Base-by-base conservation (phyloP, 2,888 invertebrate genomes). In the Lamellibrachia columna region DNA sequence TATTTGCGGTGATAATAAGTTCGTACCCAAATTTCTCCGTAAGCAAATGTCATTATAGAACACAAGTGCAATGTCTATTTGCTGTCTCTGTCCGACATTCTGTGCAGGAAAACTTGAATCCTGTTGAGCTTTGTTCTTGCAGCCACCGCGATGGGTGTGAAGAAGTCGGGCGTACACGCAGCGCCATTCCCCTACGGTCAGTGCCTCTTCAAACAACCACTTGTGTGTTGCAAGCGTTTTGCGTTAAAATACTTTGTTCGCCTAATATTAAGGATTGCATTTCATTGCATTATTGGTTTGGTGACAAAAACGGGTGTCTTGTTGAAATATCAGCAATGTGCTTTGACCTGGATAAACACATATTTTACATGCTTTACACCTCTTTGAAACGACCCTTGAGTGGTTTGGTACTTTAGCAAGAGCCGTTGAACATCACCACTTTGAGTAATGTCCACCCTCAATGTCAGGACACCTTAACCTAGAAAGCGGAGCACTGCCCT, bases 101-200 rank as follows among this genome's bases (percentile, higher is more conserved):
- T 75, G 4, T 15, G 11, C 22, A 6, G 22, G 75, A 75, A 75
- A n/a, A 15, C 22, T 75, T 55, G 15, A n/a, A 75, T n/a, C 22
- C 22, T 11, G 22, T 11, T 75, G 75, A 75, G 6, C 75, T 22
- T 75, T 75, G 75, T 75, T 75, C 75, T 75, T 75, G 15, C 75
- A 75, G 75, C 75, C 75, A 75, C 75, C 1, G 75, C 75, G 2
- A 11, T 75, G 22, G 75, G 75, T n/a, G 75, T 75, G 75, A 75
- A 75, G 75, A 75, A 11, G 22, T 75, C 75, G 4, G n/a, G 75
- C 22, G 75, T 75, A 75, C 75, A 22, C 75, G 6, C 75, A 22
- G 75, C 75, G 22, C 75, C 75, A 75, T 75, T 75, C n/a, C 75
- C 75, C 75, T 75, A 75, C n/a, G 75, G 75, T 75, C 15, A 75